phyloP scores from a whole-genome alignment of 2,888 invertebrate species.

The Noctuana brunneofusca region DNA sequence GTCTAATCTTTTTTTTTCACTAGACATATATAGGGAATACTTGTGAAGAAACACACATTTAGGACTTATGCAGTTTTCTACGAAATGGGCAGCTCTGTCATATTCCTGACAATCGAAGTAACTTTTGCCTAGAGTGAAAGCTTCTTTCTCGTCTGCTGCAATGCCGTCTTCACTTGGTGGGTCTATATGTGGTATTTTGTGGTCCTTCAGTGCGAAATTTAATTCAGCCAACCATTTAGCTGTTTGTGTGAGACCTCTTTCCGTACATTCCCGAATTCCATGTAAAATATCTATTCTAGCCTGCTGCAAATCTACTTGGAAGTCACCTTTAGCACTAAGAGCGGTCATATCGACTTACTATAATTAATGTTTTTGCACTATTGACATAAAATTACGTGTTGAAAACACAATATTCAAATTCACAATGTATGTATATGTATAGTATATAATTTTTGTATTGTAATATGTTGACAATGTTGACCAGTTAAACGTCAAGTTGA shows the following conservation, averaged over 20 bases:
- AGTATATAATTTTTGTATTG: too few relatives aligned
- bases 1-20: constrained; percentile 94
- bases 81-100: constrained; percentile 92
- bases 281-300: constrained; percentile 69
- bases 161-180: constrained; percentile 67
- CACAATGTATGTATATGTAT: too few relatives aligned
- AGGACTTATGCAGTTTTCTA: constrained; percentile 86
- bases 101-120: constrained; percentile 96
- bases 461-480: too few relatives aligned
- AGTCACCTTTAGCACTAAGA: constrained; percentile 65
- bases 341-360: constrained; percentile 12
- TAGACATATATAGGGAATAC: constrained; percentile 93
- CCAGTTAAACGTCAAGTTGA: too few relatives aligned
- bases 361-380: too few relatives aligned
- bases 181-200: constrained; percentile 82
- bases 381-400: too few relatives aligned
- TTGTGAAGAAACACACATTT: constrained; percentile 92
- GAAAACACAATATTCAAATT: too few relatives aligned
- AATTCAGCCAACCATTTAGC: constrained; percentile 95
- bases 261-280: constrained; percentile 86
- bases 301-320: constrained; percentile 71
- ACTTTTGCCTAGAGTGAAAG: constrained; percentile 90
- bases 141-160: constrained; percentile 85
- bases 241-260: constrained; percentile 90
- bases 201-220: constrained; percentile 88